These are phyloP conservation scores for Calidris pugnax DNA, from an alignment of 2,113 vertebrate species.

Conservation along the genomic window DNA sequence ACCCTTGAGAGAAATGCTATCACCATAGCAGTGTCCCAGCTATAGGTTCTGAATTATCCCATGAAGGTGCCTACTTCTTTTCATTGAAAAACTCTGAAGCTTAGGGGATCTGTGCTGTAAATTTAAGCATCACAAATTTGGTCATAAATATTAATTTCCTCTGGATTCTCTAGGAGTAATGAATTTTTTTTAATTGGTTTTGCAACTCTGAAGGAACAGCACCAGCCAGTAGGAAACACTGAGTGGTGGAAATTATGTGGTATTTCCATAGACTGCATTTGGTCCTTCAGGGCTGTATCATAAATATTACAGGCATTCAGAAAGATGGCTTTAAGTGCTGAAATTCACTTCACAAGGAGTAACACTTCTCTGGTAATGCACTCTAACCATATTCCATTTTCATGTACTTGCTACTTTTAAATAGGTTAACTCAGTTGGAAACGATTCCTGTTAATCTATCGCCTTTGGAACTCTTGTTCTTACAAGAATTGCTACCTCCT, in stretches of 20 bases:
- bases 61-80: background rate
- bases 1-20: background rate
- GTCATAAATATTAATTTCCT: background rate
- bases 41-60: background rate
- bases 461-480: background rate
- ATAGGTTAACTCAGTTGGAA: constrained; percentile 7
- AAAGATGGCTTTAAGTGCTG: constrained; percentile 18
- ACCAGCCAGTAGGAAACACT: background rate
- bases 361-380: constrained; percentile 41
- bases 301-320: constrained; percentile 13
- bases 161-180: background rate
- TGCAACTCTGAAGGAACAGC: background rate
- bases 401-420: constrained; percentile 7
- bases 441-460: background rate
- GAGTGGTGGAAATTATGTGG: background rate
- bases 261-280: background rate
- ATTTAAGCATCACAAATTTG: background rate
- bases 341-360: constrained; percentile 42
- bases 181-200: background rate
- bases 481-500: constrained; percentile 52
- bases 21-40: background rate
- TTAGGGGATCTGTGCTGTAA: background rate
- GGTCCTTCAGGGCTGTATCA: background rate
- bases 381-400: constrained; percentile 21
- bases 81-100: background rate